Evolutionary conservation across 1,140 invertebrate species (phyloP), one percentile per base, ranked within the genome.

Genomic region (Panonychus citri): DNA sequence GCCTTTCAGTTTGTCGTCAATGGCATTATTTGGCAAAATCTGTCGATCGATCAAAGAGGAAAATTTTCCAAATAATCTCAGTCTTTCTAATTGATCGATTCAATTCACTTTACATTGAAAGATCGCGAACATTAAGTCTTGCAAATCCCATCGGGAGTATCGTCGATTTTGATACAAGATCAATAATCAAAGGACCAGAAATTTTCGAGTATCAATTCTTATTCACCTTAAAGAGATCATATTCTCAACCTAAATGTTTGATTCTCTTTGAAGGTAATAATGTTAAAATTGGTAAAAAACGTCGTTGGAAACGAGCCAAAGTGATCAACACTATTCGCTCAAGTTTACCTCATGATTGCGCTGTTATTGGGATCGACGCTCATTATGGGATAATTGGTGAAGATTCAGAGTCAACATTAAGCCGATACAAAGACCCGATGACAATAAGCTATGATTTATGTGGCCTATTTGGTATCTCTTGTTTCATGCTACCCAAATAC

Each of bases 251-350:
- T 8, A 25, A 24, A 8, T n/a, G 15, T 25, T n/a, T 52, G 25
- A 26, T 52, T 7, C 28, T 52, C 13, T n/a, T 52, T 5, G 50
- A 52, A 24, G 50, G 50, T 25, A 52, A 30, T 21, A 52, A 52
- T 24, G n/a, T 30, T 26, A 52, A 52, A 24, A 30, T 52, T 28
- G 50, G 50, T 26, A 52, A 52, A 25, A 26, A 30, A n/a, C 10
- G 50, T 7, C 50, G 50, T n/a, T 52, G 50, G 50, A 52, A 52
- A n/a, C 50, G 50, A 8, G 50, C 50, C 5, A 52, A 52, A 24
- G 28, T 52, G 25, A 52, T 52, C 10, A 52, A 52, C 24, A 21
- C 50, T 5, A 52, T 52, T 10, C 5, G 50, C 5, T 52, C 50
- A 24, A 52, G 24, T 17, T n/a, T 52, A 4, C 21, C 21, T 27